Evolutionary conservation across 1,140 invertebrate genomes (phyloP), one percentile per base, ranked within the genome.

Genomic region (Sarcophaga bullata): DNA sequence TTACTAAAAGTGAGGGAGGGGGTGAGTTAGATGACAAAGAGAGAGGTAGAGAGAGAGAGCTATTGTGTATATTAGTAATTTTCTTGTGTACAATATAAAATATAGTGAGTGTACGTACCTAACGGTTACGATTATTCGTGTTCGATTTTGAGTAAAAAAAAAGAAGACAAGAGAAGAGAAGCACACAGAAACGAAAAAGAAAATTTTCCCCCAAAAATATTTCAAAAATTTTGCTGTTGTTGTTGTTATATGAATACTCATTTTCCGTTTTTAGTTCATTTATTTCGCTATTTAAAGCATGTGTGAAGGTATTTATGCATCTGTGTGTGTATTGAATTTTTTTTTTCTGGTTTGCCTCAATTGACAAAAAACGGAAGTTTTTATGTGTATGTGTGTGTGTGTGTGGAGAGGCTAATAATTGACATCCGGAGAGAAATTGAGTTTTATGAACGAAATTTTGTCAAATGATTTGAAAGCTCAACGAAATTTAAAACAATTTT

Each of bases 401-500:
- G 62, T 25, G 62, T 37, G 25, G 1, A 37, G 25, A 37, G 62
- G 62, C 62, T 68, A 68, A 68, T 68, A 68, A 68, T 68, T 68
- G 62, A 68, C 62, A 68, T 68, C 62, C 62, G 62, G 62, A 68
- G 62, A 68, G 62, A 17, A 68, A 68, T 19, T 37, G 25, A 68
- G 62, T 68, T 68, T 68, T 68, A 68, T 19, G 19, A 68, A 68
- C 62, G 17, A 68, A 68, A 68, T 68, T 37, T 68, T 68, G 62
- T 68, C 62, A 68, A 68, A 68, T 68, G 17, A 68, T 25, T 19
- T 68, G 19, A 19, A 68, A 68, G n/a, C 62, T 68, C n/a, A 68
- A 68, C n/a, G n/a, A 68, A 68, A 68, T 68, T 68, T 68, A 68
- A 68, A 68, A 68, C 62, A 19, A 68, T 68, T 68, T 68, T 25